Evolutionary conservation across 2,797 vertebrate species (phyloP).

Genomic region (Salmo trutta): DNA sequence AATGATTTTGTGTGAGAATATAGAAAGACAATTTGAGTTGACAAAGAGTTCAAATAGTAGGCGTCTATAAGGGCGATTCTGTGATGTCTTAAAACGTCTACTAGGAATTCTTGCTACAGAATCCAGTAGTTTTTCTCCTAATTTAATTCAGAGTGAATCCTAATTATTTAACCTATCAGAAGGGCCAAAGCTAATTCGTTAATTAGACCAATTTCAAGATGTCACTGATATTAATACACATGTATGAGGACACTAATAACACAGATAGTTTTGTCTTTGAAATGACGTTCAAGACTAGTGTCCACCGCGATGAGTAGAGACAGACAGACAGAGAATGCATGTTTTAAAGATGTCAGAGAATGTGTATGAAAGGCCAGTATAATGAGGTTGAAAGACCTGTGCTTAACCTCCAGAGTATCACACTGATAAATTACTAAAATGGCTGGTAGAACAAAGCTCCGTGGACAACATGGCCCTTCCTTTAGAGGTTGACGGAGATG

Average conservation of each 20-base stretch:
- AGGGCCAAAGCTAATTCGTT: not conserved
- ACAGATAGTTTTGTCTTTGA: no score
- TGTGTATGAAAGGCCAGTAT: constrained; percentile 68
- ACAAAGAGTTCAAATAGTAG: not conserved
- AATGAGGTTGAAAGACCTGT: constrained; percentile 74
- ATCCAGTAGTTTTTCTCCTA: not conserved
- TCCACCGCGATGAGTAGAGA: no score
- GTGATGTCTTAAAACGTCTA: not conserved
- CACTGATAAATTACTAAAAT: constrained; percentile 49
- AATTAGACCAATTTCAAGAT: not conserved
- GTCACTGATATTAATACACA: not conserved
- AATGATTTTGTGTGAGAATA: not conserved
- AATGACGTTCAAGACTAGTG: not conserved
- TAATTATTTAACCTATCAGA: not conserved
- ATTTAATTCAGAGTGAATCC: no score
- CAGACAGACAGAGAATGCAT: constrained; percentile 35
- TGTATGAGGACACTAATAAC: not conserved
- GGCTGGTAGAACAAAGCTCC: constrained; percentile 27
- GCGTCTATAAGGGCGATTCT: not conserved
- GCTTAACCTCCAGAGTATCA: constrained; percentile 72
- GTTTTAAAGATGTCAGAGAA: constrained; percentile 72
- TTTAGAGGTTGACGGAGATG: constrained; percentile 55
- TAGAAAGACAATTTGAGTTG: not conserved
- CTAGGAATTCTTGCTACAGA: not conserved
- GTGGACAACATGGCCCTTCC: constrained; percentile 47